A percentile compares a stretch with the other conserved stretches of the same genome.
Conservation (phyloP, 1,140 invertebrate genomes). For the Habropoda laboriosa region DNA sequence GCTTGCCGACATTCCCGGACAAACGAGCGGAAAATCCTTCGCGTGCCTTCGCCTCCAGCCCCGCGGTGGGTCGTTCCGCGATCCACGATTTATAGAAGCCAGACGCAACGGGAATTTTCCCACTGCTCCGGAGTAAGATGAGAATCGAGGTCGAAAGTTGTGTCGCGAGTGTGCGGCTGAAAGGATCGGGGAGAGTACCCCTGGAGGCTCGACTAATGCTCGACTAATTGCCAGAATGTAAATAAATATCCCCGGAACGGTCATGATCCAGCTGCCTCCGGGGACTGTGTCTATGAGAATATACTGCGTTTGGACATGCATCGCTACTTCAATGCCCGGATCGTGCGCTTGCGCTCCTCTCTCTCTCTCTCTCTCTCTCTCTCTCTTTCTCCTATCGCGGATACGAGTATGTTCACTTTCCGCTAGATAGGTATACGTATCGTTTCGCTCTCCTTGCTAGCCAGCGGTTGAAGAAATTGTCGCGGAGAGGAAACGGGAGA, state of each 20-base stretch:
- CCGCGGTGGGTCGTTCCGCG: conserved; percentile 8
- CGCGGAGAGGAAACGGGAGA: too few species aligned
- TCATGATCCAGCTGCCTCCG: conserved; percentile 61
- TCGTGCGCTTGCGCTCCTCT: conserved; percentile 5
- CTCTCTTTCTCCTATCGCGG: not conserved
- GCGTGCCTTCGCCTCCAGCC: not conserved
- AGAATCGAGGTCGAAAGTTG: conserved; percentile 11
- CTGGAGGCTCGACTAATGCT: conserved; percentile 76
- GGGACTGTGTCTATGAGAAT: conserved; percentile 78
- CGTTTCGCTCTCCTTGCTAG: too few species aligned
- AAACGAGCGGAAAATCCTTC: not conserved
- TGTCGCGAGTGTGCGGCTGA: not conserved
- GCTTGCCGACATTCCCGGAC: not conserved
- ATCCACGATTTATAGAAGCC: conserved; percentile 25
- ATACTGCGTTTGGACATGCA: conserved; percentile 79
- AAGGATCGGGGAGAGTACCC: conserved; percentile 40
- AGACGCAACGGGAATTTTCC: too few species aligned
- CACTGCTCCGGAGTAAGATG: too few species aligned
- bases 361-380: not conserved
- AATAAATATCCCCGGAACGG: conserved; percentile 80
- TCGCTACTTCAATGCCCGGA: conserved; percentile 72
- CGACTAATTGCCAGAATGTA: conserved; percentile 80
- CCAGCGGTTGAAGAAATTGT: too few species aligned
- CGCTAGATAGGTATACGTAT: too few species aligned
- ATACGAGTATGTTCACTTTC: too few species aligned